Base-by-base conservation (phyloP, 2,797 vertebrate species). In the Anabas testudineus region DNA sequence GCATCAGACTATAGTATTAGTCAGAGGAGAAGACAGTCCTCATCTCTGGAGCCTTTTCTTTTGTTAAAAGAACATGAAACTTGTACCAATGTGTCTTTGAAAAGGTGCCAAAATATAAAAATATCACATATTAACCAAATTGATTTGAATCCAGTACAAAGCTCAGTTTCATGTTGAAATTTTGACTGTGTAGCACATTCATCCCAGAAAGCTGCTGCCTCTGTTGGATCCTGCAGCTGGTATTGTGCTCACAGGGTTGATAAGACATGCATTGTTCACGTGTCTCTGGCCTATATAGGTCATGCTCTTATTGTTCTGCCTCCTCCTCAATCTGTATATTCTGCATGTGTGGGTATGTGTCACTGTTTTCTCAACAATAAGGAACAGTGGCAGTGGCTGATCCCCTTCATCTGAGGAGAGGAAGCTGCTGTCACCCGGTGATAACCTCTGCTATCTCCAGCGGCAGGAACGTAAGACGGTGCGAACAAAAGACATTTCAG, bases 281-380 rank as follows among this genome's bases (percentile, higher is more conserved):
- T 39, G 63, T 85, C 59, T 58, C 64, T 59, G 67, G 62, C 66
- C 79, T 67, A 88, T 85, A 71, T 80, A 79, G 68, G 81, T 84
- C 88, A 87, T 30, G 67, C 70, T 78, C 46, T 56, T 52, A 47
- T 74, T 71, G 72, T 85, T 76, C 52, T 67, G 30, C 41, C 57
- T 55, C 39, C 64, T 69, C 70, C n/a, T 13, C 55, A 1, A 62
- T 58, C 26, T 70, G 61, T 56, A 62, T 32, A 41, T 22, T 36
- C 19, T 49, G 71, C 71, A 49, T 55, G 65, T 70, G 74, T 71
- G 67, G 49, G 65, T 54, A 45, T 52, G 60, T 63, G 58, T 71
- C 57, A 34, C 37, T 30, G 47, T 64, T 63, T 57, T 45, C 54
- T 56, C 67, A 49, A 57, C 75, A 62, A 47, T 57, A 47, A 21